Conservation (phyloP, 2,797 vertebrate genomes). For the Clarias pachynema region DNA sequence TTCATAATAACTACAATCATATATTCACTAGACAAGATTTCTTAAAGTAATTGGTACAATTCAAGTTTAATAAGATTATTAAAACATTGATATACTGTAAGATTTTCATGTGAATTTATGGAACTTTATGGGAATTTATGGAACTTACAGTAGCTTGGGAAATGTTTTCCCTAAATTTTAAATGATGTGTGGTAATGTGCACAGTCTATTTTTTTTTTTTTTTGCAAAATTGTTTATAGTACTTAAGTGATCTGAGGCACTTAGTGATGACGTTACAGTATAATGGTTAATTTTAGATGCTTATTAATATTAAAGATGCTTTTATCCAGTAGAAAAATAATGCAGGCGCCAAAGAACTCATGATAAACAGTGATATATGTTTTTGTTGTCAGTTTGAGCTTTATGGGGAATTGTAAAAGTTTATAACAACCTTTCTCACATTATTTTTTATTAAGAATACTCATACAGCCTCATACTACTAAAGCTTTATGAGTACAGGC, state of each 20-base stretch:
- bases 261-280: background rate
- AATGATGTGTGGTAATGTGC: background rate
- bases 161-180: too few relatives aligned
- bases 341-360: background rate
- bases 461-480: constrained; percentile 2
- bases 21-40: background rate
- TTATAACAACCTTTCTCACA: constrained; percentile 4
- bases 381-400: background rate
- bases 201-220: background rate
- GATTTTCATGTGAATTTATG: too few relatives aligned
- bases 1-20: background rate
- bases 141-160: too few relatives aligned
- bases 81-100: background rate
- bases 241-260: background rate
- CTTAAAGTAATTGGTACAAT: background rate
- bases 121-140: too few relatives aligned
- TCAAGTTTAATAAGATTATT: background rate
- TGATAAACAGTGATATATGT: background rate
- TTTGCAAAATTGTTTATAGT: background rate
- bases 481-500: constrained; percentile 5
- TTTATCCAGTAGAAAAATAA: background rate
- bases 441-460: constrained; percentile 11
- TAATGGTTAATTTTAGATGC: background rate
- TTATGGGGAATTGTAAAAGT: background rate
- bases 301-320: constrained; percentile 1